A percentile compares a stretch with the other conserved stretches of the same genome.
phyloP scores from a whole-genome alignment of 2,888 invertebrate genomes.

The Eupithecia subfuscata region DNA sequence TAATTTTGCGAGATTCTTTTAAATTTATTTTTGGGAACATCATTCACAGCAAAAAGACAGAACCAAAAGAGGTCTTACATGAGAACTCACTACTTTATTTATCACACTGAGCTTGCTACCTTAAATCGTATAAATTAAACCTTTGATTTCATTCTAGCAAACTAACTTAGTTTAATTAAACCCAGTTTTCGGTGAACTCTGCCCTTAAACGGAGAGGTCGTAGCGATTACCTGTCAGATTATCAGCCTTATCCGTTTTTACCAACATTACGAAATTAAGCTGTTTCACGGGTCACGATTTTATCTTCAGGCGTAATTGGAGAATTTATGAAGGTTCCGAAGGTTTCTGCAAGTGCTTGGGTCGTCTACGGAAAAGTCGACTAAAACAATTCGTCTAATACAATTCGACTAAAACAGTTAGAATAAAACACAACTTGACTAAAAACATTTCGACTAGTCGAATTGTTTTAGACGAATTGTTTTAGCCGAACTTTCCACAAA shows the following conservation, averaged over 20 bases:
- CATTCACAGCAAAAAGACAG: not conserved
- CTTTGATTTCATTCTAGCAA: not conserved
- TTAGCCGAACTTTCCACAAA: too few relatives aligned
- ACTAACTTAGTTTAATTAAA: not conserved
- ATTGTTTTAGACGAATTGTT: too few relatives aligned
- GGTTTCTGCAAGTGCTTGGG: not conserved
- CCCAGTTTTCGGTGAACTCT: not conserved
- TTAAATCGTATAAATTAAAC: not conserved
- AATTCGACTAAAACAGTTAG: too few relatives aligned
- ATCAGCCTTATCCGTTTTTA: conserved; percentile 25
- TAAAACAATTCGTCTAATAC: too few relatives aligned
- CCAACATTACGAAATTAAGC: conserved; percentile 30
- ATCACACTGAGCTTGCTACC: not conserved
- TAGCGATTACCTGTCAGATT: conserved; percentile 24
- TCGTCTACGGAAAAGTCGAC: too few relatives aligned
- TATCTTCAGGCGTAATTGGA: conserved; percentile 15
- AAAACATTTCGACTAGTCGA: too few relatives aligned
- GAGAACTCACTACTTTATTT: not conserved
- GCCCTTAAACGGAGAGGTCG: not conserved
- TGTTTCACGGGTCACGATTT: conserved; percentile 27
- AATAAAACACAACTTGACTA: too few relatives aligned
- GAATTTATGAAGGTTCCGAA: conserved; percentile 10
- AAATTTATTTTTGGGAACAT: not conserved
- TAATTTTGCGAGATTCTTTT: not conserved
- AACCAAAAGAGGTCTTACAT: not conserved